phyloP scores from a whole-genome alignment of 1,140 invertebrate genomes.

The Zelostemma sp. region DNA sequence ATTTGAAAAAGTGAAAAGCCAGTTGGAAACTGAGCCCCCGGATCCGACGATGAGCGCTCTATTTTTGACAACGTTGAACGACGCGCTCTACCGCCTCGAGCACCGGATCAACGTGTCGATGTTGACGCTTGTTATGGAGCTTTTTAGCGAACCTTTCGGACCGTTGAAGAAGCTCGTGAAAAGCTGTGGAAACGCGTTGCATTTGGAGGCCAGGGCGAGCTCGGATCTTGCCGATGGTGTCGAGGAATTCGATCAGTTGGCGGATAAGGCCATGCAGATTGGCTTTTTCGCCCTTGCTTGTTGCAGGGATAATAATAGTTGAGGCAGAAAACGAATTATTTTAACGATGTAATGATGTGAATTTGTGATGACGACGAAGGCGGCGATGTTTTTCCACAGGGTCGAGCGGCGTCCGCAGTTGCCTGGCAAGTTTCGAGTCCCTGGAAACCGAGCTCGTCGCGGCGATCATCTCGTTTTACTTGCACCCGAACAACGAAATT shows the following conservation, averaged over 20 bases:
- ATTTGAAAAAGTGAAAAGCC: slow-evolving; percentile 62
- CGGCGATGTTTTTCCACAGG: slow-evolving; percentile 56
- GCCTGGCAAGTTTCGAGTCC: slow-evolving; percentile 75
- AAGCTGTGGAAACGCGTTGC: slow-evolving; percentile 60
- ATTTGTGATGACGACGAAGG: no score
- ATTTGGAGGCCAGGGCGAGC: slow-evolving; percentile 50
- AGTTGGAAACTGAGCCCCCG: slow-evolving; percentile 51
- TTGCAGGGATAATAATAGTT: slow-evolving; percentile 71
- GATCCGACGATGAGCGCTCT: slow-evolving; percentile 61
- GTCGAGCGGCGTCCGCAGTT: slow-evolving; percentile 73
- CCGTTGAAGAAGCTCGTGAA: slow-evolving; percentile 63
- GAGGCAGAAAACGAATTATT: slow-evolving; percentile 3
- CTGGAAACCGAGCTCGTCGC: slow-evolving; percentile 76
- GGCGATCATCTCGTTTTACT: slow-evolving; percentile 68
- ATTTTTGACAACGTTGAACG: slow-evolving; percentile 62
- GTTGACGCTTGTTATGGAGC: slow-evolving; percentile 64
- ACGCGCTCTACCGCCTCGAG: slow-evolving; percentile 64
- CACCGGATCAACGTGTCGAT: slow-evolving; percentile 66
- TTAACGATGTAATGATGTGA: slow-evolving; percentile 7
- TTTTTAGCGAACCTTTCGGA: slow-evolving; percentile 62
- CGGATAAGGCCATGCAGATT: slow-evolving; percentile 76
- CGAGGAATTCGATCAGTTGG: slow-evolving; percentile 75
- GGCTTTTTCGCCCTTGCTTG: slow-evolving; percentile 78
- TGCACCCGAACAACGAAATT: slow-evolving; percentile 62
- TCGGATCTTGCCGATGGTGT: slow-evolving; percentile 63